Percentiles rank a stretch among this genome's conserved stretches.
Conservation (phyloP, 2,113 vertebrate genomes). For the Triplophysa siluroides region DNA sequence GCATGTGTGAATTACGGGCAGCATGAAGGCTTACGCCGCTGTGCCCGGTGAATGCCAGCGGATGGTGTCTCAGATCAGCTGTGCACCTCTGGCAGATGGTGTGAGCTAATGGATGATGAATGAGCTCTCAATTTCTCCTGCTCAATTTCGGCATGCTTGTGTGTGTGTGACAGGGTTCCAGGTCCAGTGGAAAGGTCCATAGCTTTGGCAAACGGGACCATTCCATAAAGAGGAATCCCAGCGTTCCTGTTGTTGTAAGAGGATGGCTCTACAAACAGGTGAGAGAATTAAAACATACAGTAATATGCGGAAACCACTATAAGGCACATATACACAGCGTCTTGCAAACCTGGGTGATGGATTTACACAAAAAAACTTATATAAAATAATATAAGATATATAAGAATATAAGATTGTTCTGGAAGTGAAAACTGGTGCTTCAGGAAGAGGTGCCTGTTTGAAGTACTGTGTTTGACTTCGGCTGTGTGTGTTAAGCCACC, state of each 20-base stretch:
- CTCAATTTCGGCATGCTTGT: neutral
- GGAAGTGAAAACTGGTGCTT: neutral
- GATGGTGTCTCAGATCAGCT: slow-evolving; percentile 9
- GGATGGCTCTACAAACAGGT: slow-evolving; percentile 98
- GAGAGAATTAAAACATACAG: neutral
- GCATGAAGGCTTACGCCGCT: neutral
- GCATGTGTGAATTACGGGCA: neutral
- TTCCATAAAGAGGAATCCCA: slow-evolving; percentile 89
- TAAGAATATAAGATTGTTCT: neutral
- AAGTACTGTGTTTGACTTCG: neutral
- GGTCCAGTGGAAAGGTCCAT: slow-evolving; percentile 81
- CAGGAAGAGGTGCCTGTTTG: neutral
- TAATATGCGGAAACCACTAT: no score
- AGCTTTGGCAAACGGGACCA: slow-evolving; percentile 95
- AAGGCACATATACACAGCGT: neutral
- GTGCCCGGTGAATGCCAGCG: slow-evolving; percentile 1
- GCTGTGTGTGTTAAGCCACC: slow-evolving; percentile 2
- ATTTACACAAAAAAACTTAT: slow-evolving; percentile 1
- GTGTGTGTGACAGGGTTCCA: slow-evolving; percentile 74
- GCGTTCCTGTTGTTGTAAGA: slow-evolving; percentile 87
- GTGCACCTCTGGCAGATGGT: slow-evolving; percentile 23
- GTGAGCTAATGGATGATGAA: slow-evolving; percentile 18
- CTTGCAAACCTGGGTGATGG: neutral
- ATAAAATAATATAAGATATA: no score
- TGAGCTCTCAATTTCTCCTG: slow-evolving; percentile 11